Evolutionary conservation across 2,888 invertebrate species (phyloP), one percentile per base, ranked within the genome.

Genomic region (Athetis lepigone): DNA sequence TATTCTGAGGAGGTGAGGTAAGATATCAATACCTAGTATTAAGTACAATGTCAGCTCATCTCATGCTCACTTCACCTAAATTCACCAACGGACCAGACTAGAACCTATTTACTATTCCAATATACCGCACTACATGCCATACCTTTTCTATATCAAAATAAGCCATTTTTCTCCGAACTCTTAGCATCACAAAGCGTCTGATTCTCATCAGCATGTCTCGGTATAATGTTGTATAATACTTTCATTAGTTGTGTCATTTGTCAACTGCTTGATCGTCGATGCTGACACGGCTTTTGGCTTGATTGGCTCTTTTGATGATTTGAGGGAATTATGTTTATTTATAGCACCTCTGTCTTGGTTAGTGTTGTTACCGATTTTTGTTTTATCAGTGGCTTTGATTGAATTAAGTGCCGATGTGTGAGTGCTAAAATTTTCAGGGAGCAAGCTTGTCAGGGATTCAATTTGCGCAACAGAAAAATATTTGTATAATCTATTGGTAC

Each of bases 201-300:
- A 65, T 77, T 68, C 60, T 61, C 77, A 72, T 77, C 63, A 64
- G 52, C 59, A 57, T 65, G n/a, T n/a, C n/a, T n/a, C n/a, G n/a
- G n/a, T n/a, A n/a, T n/a, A n/a, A n/a, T n/a, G n/a, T n/a, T n/a
- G n/a, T n/a, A n/a, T n/a, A n/a, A n/a, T n/a, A n/a, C n/a, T n/a
- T n/a, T n/a, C 61, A 65, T 56, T 50, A 67, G 49, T 29, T 21
- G 33, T 58, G 56, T 75, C 80, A 74, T 81, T 81, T 80, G 80
- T 81, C 82, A 81, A 72, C 42, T 37, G 27, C 47, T 59, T 69
- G 68, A 72, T 76, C 58, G 69, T 49, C 27, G 21, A 40, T 23
- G 36, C 59, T 68, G 71, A 65, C 77, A 73, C 46, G 51, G 79
- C 79, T 73, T 67, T 78, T 61, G 67, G 43, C 21, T 80, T 80